Evolutionary conservation across 92 coral and sea anemone genomes (phyloP).

Genomic region (Paramuricea clavata): DNA sequence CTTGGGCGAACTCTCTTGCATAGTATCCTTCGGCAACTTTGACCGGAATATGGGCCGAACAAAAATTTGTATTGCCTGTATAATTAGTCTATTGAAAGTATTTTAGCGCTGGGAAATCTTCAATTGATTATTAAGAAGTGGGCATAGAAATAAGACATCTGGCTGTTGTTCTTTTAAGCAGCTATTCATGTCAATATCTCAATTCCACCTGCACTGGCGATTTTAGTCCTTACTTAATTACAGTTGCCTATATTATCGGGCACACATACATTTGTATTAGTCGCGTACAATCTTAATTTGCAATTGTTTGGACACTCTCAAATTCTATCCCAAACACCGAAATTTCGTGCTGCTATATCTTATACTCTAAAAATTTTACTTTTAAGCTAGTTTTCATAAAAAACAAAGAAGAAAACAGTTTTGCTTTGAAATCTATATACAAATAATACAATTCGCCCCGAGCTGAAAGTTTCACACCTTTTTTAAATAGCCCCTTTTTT

Average conservation of each 20-base stretch:
- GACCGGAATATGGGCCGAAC: background rate
- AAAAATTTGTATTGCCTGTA: background rate
- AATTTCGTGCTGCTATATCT: too few relatives aligned
- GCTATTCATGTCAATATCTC: constrained; percentile 45
- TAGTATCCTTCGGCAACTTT: background rate
- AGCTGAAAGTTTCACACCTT: background rate
- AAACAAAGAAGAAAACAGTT: background rate
- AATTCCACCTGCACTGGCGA: constrained; percentile 16
- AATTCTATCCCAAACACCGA: background rate
- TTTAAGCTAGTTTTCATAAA: background rate
- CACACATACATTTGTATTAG: constrained; percentile 2
- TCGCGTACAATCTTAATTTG: constrained; percentile 23
- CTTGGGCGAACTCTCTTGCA: too few relatives aligned
- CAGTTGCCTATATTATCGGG: constrained; percentile 16
- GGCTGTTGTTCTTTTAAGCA: constrained; percentile 50
- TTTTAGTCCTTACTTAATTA: constrained; percentile 33
- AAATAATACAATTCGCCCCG: background rate
- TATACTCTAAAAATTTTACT: background rate
- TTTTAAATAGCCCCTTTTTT: background rate
- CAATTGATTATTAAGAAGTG: constrained; percentile 38
- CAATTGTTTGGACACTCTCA: constrained; percentile 3
- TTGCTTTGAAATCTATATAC: background rate
- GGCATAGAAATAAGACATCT: constrained; percentile 37
- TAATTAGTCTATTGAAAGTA: constrained; percentile 34
- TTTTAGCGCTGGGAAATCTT: constrained; percentile 11